phyloP scores from a whole-genome alignment of 2,113 vertebrate genomes.

The Phalacrocorax pelagicus region DNA sequence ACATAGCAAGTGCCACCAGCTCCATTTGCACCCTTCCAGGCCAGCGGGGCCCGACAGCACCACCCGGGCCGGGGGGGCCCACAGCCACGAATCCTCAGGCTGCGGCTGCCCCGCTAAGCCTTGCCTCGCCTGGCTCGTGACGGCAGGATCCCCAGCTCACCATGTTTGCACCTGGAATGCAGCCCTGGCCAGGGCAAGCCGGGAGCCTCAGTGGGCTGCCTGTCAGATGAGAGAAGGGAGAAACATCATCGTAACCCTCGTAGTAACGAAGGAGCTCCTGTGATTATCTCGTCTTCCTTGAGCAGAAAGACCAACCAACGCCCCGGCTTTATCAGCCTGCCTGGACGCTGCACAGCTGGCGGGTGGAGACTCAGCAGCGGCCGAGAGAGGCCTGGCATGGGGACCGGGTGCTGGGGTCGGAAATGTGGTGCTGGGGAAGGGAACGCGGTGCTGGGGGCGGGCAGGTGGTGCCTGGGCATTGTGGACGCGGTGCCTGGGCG shows the following conservation, averaged over 20 bases:
- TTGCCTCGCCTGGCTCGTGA: accelerated
- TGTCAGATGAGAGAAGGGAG: neutral
- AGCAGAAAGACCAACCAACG: neutral
- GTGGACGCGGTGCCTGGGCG: no score
- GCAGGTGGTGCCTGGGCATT: no score
- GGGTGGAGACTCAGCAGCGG: neutral
- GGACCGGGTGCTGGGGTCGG: neutral
- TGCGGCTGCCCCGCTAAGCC: accelerated
- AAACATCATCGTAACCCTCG: neutral
- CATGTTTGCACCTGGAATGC: accelerated
- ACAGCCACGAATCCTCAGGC: accelerated
- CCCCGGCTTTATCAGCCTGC: neutral
- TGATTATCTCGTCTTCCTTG: neutral
- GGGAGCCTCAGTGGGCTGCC: accelerated
- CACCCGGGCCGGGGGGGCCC: neutral
- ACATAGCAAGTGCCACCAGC: neutral
- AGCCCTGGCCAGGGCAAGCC: neutral
- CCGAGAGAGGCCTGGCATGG: neutral
- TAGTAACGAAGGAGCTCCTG: accelerated
- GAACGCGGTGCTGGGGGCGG: no score
- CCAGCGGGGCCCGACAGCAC: neutral
- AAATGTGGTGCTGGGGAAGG: no score
- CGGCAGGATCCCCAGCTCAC: neutral
- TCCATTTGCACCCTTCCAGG: neutral
- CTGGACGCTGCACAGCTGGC: accelerated